Evolutionary conservation across 2,888 invertebrate species (phyloP), one percentile per base, ranked within the genome.

Genomic region (Idaea dimidiata): DNA sequence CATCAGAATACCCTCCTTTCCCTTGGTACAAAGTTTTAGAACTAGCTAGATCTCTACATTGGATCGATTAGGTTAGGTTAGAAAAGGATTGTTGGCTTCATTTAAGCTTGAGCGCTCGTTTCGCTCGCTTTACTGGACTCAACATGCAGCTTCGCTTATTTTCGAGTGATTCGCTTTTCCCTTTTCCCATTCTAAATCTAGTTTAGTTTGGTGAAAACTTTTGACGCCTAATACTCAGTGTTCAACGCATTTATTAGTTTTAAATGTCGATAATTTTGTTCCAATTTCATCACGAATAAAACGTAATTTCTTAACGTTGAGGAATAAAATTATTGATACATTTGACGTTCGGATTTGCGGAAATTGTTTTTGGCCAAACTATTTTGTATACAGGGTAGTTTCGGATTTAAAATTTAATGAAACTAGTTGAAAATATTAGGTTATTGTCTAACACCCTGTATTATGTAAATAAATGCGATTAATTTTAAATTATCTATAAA

Each of bases 11-110:
- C 79, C 95, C 95, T 17, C 94, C 94, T 17, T 96, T 97, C 82
- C 97, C 97, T 62, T 97, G 96, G 96, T 93, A 95, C 83, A 95
- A 95, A 89, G 95, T 96, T 65, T 93, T 94, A 77, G 95, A 96
- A 83, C 90, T 97, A 77, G 94, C 95, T 73, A 90, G 94, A 81
- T 93, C 94, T 69, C 93, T 95, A 81, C 88, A 94, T 79, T 96
- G 96, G 96, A 95, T 95, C 65, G 73, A 80, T 66, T 78, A 80
- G 70, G 68, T 70, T 73, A 75, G 72, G 72, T 71, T 72, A 73
- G 66, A 64, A 63, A 73, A 82, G 87, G 86, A 89, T 85, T 89
- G 91, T 91, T 92, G 91, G 83, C 72, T 89, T 82, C 89, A 88
- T 79, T 66, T 69, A 86, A 89, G 91, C 88, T 71, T 66, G 61